Evolutionary conservation across 92 coral and sea anemone genomes (phyloP), one percentile per base, ranked within the genome.

Genomic region (Epizoanthus scotinus): DNA sequence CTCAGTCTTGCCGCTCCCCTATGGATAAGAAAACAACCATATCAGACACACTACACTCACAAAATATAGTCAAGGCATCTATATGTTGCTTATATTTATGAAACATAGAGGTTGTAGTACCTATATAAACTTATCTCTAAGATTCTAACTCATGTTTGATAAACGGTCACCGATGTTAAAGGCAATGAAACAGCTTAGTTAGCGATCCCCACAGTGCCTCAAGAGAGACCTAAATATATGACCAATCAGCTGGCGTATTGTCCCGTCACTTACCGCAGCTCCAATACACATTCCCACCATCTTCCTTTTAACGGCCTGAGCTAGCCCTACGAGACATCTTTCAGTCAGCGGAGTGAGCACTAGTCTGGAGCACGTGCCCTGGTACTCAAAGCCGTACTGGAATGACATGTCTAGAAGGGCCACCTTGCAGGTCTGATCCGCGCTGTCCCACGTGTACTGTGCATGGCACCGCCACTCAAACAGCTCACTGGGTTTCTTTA

Each of bases 301-400:
- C 65, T 93, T 90, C 36, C 85, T 79, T 66, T 87, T 95, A 17
- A 91, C 88, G 50, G 94, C 94, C 71, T 93, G 91, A 13, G 98
- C 94, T 56, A 95, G 92, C 56, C 99, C 97, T 77, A 95, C 84
- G 56, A 91, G 87, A 73, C 99, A 95, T 83, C 91, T 89, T 83
- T 95, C 99, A n/a, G 94, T 93, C 78, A 84, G 68, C 25, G 99
- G 99, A 70, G 98, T 93, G 42, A 93, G 91, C 40, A 89, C 99
- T 49, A 93, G 79, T 82, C 99, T 89, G 62, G 98, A 84, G 7
- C 89, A 77, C 29, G 98, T 94, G 63, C 99, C 99, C 81, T 95
- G 99, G 82, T 95, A 95, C 87, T 95, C 99, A 74, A 95, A 89
- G 19, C 98, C 99, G 57, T 95, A 95, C 31, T 94, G 87, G 85